These are phyloP conservation scores for Caenorhabditis sinica DNA, from an alignment of 2,888 invertebrate species.

Conservation along the genomic window DNA sequence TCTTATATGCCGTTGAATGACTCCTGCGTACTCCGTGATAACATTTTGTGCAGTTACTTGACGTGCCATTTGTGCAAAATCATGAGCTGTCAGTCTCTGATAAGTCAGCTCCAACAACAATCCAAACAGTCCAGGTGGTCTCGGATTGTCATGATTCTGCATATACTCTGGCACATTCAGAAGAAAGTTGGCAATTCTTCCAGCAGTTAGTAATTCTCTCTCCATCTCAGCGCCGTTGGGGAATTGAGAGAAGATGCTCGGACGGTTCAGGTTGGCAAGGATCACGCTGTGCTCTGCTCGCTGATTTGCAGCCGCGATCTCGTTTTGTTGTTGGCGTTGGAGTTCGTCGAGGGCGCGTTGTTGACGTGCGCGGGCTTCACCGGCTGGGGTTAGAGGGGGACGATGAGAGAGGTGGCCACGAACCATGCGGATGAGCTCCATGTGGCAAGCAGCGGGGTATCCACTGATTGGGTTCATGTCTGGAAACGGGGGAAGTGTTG, in stretches of 20 bases:
- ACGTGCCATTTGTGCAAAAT: slow-evolving; percentile 18
- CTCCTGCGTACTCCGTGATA: not conserved
- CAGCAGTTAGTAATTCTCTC: slow-evolving; percentile 5
- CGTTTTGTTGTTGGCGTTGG: not conserved
- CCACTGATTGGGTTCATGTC: slow-evolving; percentile 43
- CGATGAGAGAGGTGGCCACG: not conserved
- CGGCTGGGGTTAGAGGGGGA: not conserved
- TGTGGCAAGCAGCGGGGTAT: slow-evolving; percentile 14
- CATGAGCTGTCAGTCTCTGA: slow-evolving; percentile 23
- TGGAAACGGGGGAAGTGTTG: slow-evolving; percentile 1
- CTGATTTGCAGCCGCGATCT: too few species aligned
- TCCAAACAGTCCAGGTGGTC: slow-evolving; percentile 45
- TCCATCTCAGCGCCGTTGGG: slow-evolving; percentile 10
- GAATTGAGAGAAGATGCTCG: not conserved
- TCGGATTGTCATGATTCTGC: slow-evolving; percentile 17
- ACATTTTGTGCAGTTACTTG: not conserved
- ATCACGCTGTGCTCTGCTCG: too few species aligned
- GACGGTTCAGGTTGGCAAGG: not conserved
- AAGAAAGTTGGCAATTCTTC: slow-evolving; percentile 9
- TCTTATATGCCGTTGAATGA: not conserved
- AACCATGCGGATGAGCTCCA: slow-evolving; percentile 25
- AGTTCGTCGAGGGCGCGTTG: not conserved
- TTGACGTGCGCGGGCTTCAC: not conserved
- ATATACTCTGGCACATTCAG: slow-evolving; percentile 24
- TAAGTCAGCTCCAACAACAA: slow-evolving; percentile 21